Base-by-base conservation (phyloP, 2,888 invertebrate genomes). In the Nomada ruficornis region DNA sequence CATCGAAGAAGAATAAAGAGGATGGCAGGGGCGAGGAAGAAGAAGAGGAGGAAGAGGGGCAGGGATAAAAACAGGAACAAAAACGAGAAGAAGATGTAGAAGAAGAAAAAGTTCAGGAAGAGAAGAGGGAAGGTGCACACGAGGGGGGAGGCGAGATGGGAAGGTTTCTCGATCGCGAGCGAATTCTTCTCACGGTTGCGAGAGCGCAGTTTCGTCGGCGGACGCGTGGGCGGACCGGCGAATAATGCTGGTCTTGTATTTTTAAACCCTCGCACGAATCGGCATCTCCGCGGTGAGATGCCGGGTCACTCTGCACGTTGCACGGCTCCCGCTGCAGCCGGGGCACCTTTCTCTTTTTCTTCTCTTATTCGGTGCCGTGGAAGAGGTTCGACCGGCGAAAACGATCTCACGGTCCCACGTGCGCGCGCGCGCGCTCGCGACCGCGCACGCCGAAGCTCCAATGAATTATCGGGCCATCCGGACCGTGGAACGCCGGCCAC, bases 151-250 rank as follows among this genome's bases (percentile, higher is more conserved):
- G 23, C 54, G 11, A 36, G 44, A 29, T 23, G 50, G 57, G 77
- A 54, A 73, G 84, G 76, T 63, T 86, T 86, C 82, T 81, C 87
- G 88, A 86, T 88, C 86, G 86, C 88, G 87, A 84, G 78, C 87
- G 86, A 88, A 88, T 90, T 91, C 90, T 91, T 91, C 91, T 91
- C 91, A 91, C 91, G 91, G 89, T 91, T 88, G 88, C 85, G 85
- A 84, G 86, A 86, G 85, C 82, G 82, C 75, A 84, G 89, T 87
- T 89, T 89, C 81, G 83, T 85, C 83, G 83, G 85, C 80, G 82
- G 67, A 84, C 87, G 90, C 89, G 91, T 91, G 90, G 91, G 91
- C 91, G 91, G 89, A 90, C 88, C 90, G 85, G 91, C 89, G 87
- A 87, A 90, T 90, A 89, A 90, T 85, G 87, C 85, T 78, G 86